Base-by-base conservation (phyloP, 2,888 invertebrate species). In the Dexiosoma caninum region DNA sequence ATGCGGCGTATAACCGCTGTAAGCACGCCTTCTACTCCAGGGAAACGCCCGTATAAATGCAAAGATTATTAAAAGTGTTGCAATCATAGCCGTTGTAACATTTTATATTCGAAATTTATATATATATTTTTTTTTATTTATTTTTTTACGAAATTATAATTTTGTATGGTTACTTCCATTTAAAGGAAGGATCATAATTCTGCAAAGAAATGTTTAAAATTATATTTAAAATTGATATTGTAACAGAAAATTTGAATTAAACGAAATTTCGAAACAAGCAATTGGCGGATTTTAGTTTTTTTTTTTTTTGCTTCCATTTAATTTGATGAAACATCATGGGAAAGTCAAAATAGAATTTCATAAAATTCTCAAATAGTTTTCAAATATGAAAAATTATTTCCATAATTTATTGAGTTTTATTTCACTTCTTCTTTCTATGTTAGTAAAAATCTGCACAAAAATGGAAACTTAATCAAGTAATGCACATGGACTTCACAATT, bases 11-110 rank as follows among this genome's bases (percentile, higher is more conserved):
- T 23, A 10, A 40, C 55, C 46, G 9, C 44, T 62, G 23, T 66
- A 83, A 27, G 82, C 64, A 23, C 83, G 82, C 46, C 86, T 86
- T 30, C 89, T 85, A 64, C 87, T 87, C 90, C 90, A 90, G 85
- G 88, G 89, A 82, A 90, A 87, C 84, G 90, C 89, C 84, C 90
- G 89, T 85, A 90, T 86, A 86, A 90, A 88, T 87, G 89, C 88
- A 86, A 89, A 89, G 78, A 90, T 86, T 81, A 90, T 88, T 84
- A 90, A 90, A 82, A 90, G 85, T 79, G 90, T 90, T 85, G 90
- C 90, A 86, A 90, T 90, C 90, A 90, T 88, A 79, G 80, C 83
- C 83, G 81, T 66, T 53, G 51, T 74, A 81, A 78, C 82, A 75
- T 83, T 14, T 74, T 37, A 23, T 21, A 51, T 30, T 42, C 42